Percentiles rank a stretch among this genome's conserved stretches.
Evolutionary conservation across 2,888 invertebrate species (phyloP).

Genomic region (Temnothorax ravouxi): DNA sequence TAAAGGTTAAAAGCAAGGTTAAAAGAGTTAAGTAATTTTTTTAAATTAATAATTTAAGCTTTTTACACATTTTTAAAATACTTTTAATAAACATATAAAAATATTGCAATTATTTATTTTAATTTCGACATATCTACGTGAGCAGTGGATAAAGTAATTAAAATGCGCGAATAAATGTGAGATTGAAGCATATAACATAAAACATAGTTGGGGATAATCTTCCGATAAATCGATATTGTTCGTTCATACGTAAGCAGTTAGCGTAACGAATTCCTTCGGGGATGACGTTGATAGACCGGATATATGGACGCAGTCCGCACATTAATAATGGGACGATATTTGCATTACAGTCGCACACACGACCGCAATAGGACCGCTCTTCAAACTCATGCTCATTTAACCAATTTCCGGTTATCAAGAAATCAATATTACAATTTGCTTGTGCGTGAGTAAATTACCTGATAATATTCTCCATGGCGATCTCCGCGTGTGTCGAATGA

Average conservation of each 20-base stretch:
- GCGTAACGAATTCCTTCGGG: constrained; percentile 53
- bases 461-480: constrained; percentile 10
- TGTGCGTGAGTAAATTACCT: constrained; percentile 29
- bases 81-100: background rate
- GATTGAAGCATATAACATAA: background rate
- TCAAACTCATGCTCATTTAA: constrained; percentile 57
- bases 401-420: constrained; percentile 58
- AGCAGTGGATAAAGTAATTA: background rate
- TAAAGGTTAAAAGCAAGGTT: background rate
- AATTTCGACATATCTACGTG: background rate
- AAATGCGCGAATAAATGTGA: background rate
- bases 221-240: constrained; percentile 4
- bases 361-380: constrained; percentile 42
- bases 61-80: background rate
- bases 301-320: constrained; percentile 33
- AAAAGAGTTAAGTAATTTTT: background rate
- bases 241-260: constrained; percentile 37
- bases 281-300: constrained; percentile 24
- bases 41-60: background rate
- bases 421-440: constrained; percentile 55
- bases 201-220: background rate
- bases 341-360: constrained; percentile 58
- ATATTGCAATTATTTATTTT: background rate
- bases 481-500: background rate
- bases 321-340: constrained; percentile 62